Conservation (phyloP, 1,140 invertebrate genomes). For the Anastrepha ludens region DNA sequence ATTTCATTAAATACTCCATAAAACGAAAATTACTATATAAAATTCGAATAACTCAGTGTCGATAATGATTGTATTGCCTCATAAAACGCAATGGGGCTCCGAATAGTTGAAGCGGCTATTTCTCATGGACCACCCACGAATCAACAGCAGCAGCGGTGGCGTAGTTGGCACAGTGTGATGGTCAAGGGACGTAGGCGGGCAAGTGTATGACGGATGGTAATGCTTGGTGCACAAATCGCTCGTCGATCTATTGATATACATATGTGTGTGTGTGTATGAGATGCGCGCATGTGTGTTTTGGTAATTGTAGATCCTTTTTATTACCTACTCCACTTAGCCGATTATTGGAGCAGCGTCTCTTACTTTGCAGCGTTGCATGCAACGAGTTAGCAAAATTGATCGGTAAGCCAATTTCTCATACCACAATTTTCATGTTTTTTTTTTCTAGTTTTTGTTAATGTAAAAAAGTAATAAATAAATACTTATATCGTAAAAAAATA, state of each 20-base stretch:
- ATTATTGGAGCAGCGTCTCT: not conserved
- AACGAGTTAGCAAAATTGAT: slow-evolving; percentile 39
- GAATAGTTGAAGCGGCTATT: not conserved
- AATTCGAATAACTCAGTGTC: slow-evolving; percentile 22
- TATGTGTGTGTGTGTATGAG: too few species aligned
- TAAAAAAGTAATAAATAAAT: not conserved
- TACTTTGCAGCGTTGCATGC: not conserved
- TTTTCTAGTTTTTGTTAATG: not conserved
- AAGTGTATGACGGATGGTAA: not conserved
- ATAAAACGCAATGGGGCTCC: not conserved
- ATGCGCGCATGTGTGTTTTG: slow-evolving; percentile 2
- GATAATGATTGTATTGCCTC: slow-evolving; percentile 27
- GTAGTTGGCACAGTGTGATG: not conserved
- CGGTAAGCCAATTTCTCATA: slow-evolving; percentile 36
- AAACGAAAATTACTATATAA: slow-evolving; percentile 34
- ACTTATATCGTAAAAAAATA: not conserved
- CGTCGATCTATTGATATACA: not conserved
- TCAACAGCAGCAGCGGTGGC: not conserved
- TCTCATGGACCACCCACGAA: slow-evolving; percentile 22
- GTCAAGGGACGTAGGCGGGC: not conserved
- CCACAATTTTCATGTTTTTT: not conserved
- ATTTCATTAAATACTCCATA: slow-evolving; percentile 30
- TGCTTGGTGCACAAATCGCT: not conserved
- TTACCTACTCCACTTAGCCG: slow-evolving; percentile 9
- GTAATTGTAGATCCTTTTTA: slow-evolving; percentile 31